Percentiles rank a stretch among this genome's conserved stretches.
phyloP scores from a whole-genome alignment of 2,113 vertebrate genomes.

The Naja naja region DNA sequence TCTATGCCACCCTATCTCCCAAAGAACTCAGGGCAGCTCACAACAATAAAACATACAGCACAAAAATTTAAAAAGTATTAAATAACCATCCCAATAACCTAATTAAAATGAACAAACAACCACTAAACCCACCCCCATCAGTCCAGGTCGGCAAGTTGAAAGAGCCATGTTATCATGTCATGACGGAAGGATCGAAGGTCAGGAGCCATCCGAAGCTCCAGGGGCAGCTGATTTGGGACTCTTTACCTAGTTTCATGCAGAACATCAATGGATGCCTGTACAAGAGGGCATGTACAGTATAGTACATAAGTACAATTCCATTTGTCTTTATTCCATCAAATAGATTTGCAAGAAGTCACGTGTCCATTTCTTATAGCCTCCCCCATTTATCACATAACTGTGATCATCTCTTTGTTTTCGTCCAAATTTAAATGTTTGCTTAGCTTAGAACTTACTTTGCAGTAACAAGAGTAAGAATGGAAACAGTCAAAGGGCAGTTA shows the following conservation, averaged over 20 bases:
- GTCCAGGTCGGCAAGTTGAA: no score
- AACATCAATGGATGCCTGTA: constrained; percentile 50
- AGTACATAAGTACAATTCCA: background rate
- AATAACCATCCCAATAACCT: no score
- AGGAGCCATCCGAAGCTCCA: no score
- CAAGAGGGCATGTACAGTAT: constrained; percentile 50
- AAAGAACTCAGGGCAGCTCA: no score
- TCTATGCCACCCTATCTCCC: no score
- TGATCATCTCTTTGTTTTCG: background rate
- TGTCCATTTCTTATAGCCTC: background rate
- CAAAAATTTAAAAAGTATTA: no score
- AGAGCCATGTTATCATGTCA: no score
- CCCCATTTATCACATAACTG: background rate
- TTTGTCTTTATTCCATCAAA: background rate
- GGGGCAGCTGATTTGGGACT: no score
- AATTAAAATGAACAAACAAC: no score
- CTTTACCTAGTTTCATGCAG: constrained; percentile 75
- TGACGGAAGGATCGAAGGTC: no score
- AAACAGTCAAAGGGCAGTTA: background rate
- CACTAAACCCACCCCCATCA: no score
- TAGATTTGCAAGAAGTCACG: background rate
- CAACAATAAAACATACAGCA: no score
- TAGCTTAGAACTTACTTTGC: background rate
- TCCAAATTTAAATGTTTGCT: constrained; percentile 1
- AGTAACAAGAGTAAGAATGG: background rate